Base-by-base conservation (phyloP, 2,888 invertebrate genomes). In the Cremastinae sp. region DNA sequence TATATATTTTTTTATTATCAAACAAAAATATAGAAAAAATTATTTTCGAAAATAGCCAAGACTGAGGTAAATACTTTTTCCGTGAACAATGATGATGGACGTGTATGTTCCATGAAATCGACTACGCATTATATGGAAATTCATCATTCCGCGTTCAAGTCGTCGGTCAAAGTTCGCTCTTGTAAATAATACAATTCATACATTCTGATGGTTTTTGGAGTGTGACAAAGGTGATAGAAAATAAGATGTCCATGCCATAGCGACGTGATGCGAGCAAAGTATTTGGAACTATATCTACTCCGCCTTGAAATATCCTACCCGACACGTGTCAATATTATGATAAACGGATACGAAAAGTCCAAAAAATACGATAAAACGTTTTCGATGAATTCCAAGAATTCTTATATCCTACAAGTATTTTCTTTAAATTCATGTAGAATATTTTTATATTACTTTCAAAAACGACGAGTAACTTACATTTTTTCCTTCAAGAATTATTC, bases 131-230 rank as follows among this genome's bases (percentile, higher is more conserved):
- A n/a, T n/a, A n/a, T n/a, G n/a, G n/a, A n/a, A n/a, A n/a, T n/a
- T 41, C 9, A 10, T 62, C 18, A 18, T 53, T 45, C 16, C 18
- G n/a, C 14, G 51, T 55, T 49, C 16, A 41, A 49, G 12, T 20
- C 56, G 18, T 49, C n/a, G 72, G 28, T 58, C 64, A 9, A 72
- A 72, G 72, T 72, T 55, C 47, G 9, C 56, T 10, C 5, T 9
- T 35, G 14, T 41, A n/a, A 45, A 59, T 18, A 35, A 8, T 3
- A 12, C 16, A 10, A 71, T 47, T 22, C 14, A 20, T 5, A n/a
- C 37, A 35, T n/a, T 49, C 8, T 8, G 28, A 64, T 64, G 9
- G 58, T 16, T 51, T 35, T 39, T 20, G n/a, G 5, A 64, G 35
- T 10, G 64, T 18, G 56, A 72, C 58, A 37, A 20, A 51, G 47